Percentiles rank a stretch among this genome's conserved stretches.
Evolutionary conservation across 2,888 invertebrate genomes (phyloP).

Genomic region (Dicycla oo): DNA sequence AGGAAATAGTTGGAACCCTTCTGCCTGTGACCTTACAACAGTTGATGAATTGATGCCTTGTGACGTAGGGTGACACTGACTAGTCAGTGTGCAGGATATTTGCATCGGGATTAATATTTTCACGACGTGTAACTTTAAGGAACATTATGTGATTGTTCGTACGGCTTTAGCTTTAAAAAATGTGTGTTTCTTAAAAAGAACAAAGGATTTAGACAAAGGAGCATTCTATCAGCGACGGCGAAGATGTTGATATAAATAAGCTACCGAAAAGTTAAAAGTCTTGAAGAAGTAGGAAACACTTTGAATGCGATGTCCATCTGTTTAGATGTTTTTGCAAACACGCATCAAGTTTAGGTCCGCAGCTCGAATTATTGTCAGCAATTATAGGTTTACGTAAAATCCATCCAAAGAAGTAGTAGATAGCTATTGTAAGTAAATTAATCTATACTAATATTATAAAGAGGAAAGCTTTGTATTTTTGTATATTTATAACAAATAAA

Average conservation of each 20-base stretch:
- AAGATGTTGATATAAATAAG: background rate
- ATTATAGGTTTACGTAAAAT: background rate
- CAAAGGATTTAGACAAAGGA: no score
- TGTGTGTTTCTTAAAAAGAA: no score
- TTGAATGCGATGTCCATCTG: background rate
- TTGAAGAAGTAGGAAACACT: background rate
- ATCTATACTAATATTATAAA: no score
- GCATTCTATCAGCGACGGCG: no score
- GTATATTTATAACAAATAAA: no score
- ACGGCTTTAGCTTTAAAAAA: background rate
- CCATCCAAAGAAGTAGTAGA: background rate
- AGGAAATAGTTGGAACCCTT: slow-evolving; percentile 79
- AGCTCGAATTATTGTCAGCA: background rate
- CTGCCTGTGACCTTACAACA: slow-evolving; percentile 74
- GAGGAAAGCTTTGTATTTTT: no score
- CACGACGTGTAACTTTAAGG: background rate
- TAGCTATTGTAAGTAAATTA: no score
- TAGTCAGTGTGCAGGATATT: slow-evolving; percentile 20
- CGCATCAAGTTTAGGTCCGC: no score
- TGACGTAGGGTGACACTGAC: slow-evolving; percentile 59
- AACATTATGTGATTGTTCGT: background rate
- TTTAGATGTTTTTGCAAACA: no score
- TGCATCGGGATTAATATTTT: background rate
- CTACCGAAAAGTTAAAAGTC: background rate
- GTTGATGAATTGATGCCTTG: slow-evolving; percentile 84